Conservation (phyloP, 2,797 vertebrate genomes). For the Poeciliopsis turneri region DNA sequence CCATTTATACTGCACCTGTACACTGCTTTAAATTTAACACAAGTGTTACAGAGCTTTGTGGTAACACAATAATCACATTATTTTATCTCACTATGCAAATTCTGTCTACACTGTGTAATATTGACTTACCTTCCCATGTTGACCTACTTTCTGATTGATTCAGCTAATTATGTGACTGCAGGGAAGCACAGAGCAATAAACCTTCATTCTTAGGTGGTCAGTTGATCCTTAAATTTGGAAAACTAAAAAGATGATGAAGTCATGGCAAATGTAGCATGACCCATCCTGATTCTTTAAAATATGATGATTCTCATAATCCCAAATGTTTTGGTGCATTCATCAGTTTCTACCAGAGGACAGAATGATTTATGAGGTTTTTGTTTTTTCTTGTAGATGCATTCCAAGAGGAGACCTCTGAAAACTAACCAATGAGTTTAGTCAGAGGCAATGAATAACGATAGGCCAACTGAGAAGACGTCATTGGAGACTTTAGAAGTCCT, state of each 20-base stretch:
- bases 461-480: slow-evolving; percentile 44
- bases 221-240: not conserved
- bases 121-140: not conserved
- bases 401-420: slow-evolving; percentile 42
- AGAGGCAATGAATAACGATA: slow-evolving; percentile 50
- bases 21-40: not conserved
- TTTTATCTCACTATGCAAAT: not conserved
- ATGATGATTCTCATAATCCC: not conserved
- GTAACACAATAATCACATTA: not conserved
- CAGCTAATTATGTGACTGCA: not conserved
- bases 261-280: not conserved
- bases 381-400: slow-evolving; percentile 35
- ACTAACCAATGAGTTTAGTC: slow-evolving; percentile 36
- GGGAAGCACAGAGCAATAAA: not conserved
- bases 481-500: slow-evolving; percentile 21
- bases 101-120: not conserved
- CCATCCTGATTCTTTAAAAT: not conserved
- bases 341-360: slow-evolving; percentile 45
- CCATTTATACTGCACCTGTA: not conserved
- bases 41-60: not conserved
- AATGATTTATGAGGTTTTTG: slow-evolving; percentile 41
- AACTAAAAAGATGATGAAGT: not conserved
- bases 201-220: not conserved
- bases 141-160: not conserved
- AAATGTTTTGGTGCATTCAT: slow-evolving; percentile 24